These are phyloP conservation scores for Diphyllodes magnificus DNA, from an alignment of 2,113 vertebrate species.

Conservation along the genomic window DNA sequence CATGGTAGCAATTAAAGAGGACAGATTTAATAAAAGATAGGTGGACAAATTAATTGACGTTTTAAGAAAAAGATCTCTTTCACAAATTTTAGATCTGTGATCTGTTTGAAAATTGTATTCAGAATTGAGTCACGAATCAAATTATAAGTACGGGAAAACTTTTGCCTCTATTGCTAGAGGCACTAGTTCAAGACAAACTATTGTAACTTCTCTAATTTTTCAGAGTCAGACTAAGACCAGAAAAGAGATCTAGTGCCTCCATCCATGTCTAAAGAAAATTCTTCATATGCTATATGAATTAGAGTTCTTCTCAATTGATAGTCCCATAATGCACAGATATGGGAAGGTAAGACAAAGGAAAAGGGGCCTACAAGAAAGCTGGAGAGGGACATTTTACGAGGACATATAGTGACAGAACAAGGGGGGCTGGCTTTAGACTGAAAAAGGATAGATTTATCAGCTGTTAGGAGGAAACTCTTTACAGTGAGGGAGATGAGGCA, in stretches of 20 bases:
- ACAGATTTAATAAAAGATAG: constrained; percentile 1
- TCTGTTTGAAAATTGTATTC: background rate
- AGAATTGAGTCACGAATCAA: background rate
- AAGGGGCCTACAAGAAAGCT: background rate
- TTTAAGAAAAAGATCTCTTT: background rate
- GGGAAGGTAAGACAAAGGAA: background rate
- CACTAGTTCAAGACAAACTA: background rate
- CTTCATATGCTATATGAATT: background rate
- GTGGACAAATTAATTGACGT: background rate
- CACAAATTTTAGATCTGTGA: background rate
- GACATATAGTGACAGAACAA: background rate
- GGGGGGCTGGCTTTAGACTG: background rate
- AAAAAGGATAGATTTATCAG: background rate
- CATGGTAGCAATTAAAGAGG: background rate
- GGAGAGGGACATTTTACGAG: background rate
- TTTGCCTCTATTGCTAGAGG: background rate
- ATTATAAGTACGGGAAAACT: background rate
- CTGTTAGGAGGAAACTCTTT: background rate
- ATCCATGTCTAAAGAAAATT: background rate
- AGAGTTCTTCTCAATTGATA: background rate
- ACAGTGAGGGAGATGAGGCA: background rate
- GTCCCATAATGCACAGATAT: background rate
- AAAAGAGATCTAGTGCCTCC: background rate
- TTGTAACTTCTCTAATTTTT: background rate
- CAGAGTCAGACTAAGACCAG: background rate